A percentile compares a stretch with the other conserved stretches of the same genome.
Evolutionary conservation across 2,113 vertebrate species (phyloP).

Genomic region (Nyctereutes procyonoides): DNA sequence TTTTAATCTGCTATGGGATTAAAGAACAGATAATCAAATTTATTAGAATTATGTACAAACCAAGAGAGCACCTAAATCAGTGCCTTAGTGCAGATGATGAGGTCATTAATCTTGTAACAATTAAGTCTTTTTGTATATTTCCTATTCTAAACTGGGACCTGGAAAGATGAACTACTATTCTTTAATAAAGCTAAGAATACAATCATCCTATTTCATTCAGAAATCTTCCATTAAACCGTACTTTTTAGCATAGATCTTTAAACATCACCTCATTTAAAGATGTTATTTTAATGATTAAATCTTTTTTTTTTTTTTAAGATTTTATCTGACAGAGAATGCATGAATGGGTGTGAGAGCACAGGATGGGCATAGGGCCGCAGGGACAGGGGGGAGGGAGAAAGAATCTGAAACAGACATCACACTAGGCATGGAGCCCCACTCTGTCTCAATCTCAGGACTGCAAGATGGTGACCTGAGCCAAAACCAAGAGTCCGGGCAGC

Average conservation of each 20-base stretch:
- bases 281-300: not conserved
- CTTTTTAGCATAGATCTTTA: not conserved
- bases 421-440: not conserved
- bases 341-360: not conserved
- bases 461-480: not conserved
- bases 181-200: slow-evolving; percentile 28
- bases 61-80: slow-evolving; percentile 6
- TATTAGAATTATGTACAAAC: slow-evolving; percentile 26
- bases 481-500: not conserved
- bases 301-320: not conserved
- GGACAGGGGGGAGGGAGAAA: not conserved
- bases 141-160: not conserved
- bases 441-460: not conserved
- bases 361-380: not conserved
- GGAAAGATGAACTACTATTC: not conserved
- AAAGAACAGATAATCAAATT: slow-evolving; percentile 22
- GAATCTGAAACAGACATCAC: not conserved
- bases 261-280: slow-evolving; percentile 14
- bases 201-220: not conserved
- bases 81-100: not conserved
- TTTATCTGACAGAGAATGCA: not conserved
- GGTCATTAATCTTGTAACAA: not conserved
- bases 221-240: not conserved
- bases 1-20: slow-evolving; percentile 5
- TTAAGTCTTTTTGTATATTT: not conserved